phyloP scores from a whole-genome alignment of 2,113 vertebrate species.

The Scomber colias region DNA sequence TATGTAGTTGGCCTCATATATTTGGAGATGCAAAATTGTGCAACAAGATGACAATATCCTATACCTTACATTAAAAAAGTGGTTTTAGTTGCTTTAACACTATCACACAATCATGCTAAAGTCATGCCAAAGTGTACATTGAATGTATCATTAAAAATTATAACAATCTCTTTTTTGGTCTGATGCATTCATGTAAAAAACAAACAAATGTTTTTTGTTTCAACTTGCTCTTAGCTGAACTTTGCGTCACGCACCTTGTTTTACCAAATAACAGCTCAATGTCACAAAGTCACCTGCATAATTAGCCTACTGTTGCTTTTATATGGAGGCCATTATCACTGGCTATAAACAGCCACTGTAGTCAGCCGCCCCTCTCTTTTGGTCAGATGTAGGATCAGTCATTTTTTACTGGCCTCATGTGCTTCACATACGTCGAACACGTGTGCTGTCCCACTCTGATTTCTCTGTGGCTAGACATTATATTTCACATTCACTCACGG shows the following conservation, averaged over 20 bases:
- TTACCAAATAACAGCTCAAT: conserved; percentile 32
- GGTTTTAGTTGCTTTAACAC: not conserved
- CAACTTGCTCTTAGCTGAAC: not conserved
- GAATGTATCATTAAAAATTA: not conserved
- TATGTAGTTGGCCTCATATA: not conserved
- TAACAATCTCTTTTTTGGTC: not conserved
- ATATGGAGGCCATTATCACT: conserved; percentile 84
- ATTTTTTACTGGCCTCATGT: conserved; percentile 81
- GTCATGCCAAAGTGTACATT: not conserved
- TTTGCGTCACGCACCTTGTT: conserved; percentile 27
- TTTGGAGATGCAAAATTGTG: not conserved
- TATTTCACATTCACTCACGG: conserved; percentile 13
- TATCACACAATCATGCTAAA: not conserved
- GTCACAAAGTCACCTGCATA: conserved; percentile 65
- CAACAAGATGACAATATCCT: not conserved
- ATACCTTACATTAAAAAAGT: not conserved
- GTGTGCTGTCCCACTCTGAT: conserved; percentile 64
- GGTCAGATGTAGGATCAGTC: conserved; percentile 64
- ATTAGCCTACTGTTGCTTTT: conserved; percentile 83
- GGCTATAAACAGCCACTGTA: conserved; percentile 83
- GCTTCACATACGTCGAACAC: conserved; percentile 78
- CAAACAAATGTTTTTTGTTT: not conserved
- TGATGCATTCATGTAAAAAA: conserved; percentile 1
- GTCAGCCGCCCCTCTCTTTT: conserved; percentile 65
- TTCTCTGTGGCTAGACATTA: conserved; percentile 24